Base-by-base conservation (phyloP, 2,888 invertebrate species). In the Cecidostiba fungosa region DNA sequence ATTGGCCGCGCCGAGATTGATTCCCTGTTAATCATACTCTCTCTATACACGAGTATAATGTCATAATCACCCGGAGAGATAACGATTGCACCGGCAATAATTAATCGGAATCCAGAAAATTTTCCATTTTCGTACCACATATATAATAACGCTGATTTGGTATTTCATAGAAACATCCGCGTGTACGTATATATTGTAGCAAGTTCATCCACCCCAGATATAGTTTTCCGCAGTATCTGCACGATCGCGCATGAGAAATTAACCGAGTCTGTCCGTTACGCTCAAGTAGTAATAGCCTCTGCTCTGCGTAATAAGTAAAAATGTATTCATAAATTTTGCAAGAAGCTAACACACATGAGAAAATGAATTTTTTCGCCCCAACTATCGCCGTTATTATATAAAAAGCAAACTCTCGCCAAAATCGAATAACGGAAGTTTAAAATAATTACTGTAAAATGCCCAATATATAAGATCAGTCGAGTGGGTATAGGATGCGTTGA, bases 161-260 rank as follows among this genome's bases (percentile, higher is more conserved):
- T n/a, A n/a, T n/a, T n/a, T n/a, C 26, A 23, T 72, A 19, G 29
- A 36, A 29, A 72, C 54, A 72, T 36, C 19, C 54, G 39, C 59
- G n/a, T 72, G 72, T 70, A n/a, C n/a, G 26, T 62, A 14, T 50
- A 79, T 29, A 69, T 69, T 32, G n/a, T 54, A 12, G 36, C n/a
- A 72, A 59, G 82, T 82, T 82, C 82, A 82, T 66, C 66, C 32
- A 82, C 74, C 82, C 82, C 47, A 32, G 43, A 36, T 43, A n/a
- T 26, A 36, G 62, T 81, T 74, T 74, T 81, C 74, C 32, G 39
- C 14, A 66, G 47, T 77, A 72, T 72, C 70, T 77, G 32, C 83
- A 83, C 72, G 83, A 83, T 83, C 83, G 83, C 62, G 83, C 83
- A 83, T 77, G 72, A 54, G 72, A 77, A 83, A 77, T 83, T 77